Evolutionary conservation across 2,888 invertebrate genomes (phyloP).

Genomic region (Eustalomyia histrio): DNA sequence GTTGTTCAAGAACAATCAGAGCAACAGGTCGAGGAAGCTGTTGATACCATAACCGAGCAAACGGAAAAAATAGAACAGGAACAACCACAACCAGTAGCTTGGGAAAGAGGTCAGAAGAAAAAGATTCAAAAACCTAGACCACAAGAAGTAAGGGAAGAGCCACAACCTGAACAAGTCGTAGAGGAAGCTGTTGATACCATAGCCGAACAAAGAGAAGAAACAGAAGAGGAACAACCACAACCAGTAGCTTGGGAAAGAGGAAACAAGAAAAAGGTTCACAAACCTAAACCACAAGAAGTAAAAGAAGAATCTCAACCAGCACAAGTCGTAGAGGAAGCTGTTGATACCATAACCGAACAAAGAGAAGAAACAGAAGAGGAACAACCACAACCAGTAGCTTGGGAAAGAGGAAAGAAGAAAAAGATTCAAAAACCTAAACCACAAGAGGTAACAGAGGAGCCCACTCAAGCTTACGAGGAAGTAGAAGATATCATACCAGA

Average conservation of each 20-base stretch:
- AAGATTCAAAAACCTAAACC: constrained; percentile 69
- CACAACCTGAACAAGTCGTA: constrained; percentile 59
- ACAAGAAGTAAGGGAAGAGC: constrained; percentile 16
- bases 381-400: constrained; percentile 74
- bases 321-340: constrained; percentile 68
- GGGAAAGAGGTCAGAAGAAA: constrained; percentile 78
- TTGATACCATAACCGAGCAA: constrained; percentile 35
- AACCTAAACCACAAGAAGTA: constrained; percentile 1
- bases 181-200: constrained; percentile 68
- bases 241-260: constrained; percentile 79
- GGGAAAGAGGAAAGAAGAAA: constrained; percentile 78
- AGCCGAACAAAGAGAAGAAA: constrained; percentile 43
- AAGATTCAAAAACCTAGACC: not conserved
- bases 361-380: constrained; percentile 53
- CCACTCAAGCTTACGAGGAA: constrained; percentile 20
- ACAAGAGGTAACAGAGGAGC: constrained; percentile 23
- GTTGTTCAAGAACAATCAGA: constrained; percentile 60
- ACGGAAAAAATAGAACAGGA: constrained; percentile 68
- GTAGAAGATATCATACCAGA: constrained; percentile 20
- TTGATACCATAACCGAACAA: constrained; percentile 49
- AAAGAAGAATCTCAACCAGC: constrained; percentile 52
- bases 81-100: constrained; percentile 75
- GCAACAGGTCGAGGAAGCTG: constrained; percentile 68
- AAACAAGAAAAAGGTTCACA: constrained; percentile 70
- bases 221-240: constrained; percentile 70